A percentile compares a stretch with the other conserved stretches of the same genome.
Conservation (phyloP, 2,113 vertebrate species). For the Gopherus flavomarginatus region DNA sequence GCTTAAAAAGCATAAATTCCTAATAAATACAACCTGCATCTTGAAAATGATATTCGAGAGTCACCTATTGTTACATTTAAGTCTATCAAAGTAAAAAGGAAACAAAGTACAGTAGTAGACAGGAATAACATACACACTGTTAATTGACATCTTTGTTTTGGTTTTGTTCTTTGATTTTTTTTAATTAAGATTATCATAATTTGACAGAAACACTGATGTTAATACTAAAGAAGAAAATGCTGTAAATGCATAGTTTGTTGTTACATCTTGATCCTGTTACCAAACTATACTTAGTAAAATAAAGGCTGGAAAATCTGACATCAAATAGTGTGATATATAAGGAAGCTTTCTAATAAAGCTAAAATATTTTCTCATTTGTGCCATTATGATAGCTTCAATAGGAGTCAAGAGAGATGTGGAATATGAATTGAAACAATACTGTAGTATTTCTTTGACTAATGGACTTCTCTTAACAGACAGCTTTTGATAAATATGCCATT, state of each 20-base stretch:
- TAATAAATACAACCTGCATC: not conserved
- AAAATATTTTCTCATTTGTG: not conserved
- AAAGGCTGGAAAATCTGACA: not conserved
- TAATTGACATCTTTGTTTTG: not conserved
- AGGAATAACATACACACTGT: not conserved
- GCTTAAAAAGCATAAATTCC: not conserved
- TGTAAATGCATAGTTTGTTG: not conserved
- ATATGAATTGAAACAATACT: not conserved
- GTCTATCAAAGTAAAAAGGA: not conserved
- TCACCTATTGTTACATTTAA: not conserved
- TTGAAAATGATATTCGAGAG: fast-evolving
- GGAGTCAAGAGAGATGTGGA: not conserved
- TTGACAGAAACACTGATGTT: not conserved
- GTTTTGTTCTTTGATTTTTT: not conserved
- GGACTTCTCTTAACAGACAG: not conserved
- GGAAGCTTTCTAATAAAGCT: not conserved
- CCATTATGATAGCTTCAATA: not conserved
- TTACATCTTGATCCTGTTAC: not conserved
- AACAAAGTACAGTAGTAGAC: not conserved
- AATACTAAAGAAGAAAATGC: not conserved
- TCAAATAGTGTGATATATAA: not conserved
- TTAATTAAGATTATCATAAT: not conserved
- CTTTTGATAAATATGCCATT: not conserved
- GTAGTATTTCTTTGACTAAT: not conserved
- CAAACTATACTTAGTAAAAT: not conserved